Conservation (phyloP, 2,797 vertebrate species). For the Hylomyscus alleni region DNA sequence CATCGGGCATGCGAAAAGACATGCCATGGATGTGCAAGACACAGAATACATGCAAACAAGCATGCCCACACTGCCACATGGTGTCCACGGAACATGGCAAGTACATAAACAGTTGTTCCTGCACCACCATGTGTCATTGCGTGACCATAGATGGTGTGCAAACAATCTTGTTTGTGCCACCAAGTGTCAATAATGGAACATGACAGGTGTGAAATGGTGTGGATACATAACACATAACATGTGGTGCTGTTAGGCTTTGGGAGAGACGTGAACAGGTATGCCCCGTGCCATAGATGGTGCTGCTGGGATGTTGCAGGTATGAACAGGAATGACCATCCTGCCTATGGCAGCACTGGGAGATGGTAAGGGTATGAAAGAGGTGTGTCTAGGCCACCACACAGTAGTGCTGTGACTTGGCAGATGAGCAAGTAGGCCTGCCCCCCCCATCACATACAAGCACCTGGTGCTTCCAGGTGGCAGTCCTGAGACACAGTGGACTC, state of each 20-base stretch:
- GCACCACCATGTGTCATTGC: not conserved
- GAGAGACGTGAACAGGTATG: not conserved
- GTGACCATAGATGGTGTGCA: not conserved
- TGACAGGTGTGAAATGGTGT: too few relatives aligned
- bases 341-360: not conserved
- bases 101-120: not conserved
- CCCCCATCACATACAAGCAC: not conserved
- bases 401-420: not conserved
- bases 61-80: not conserved
- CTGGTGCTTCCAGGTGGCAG: not conserved
- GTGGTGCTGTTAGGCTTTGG: not conserved
- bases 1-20: not conserved
- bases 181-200: not conserved
- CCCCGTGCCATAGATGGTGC: not conserved
- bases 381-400: not conserved
- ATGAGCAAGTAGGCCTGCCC: not conserved
- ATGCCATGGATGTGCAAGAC: not conserved
- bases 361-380: not conserved
- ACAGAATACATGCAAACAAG: not conserved
- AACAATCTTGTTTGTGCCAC: not conserved
- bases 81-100: not conserved
- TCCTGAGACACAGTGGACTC: not conserved
- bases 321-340: not conserved
- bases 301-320: too few relatives aligned
- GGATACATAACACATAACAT: not conserved